A percentile compares a stretch with the other conserved stretches of the same genome.
Evolutionary conservation across 2,888 invertebrate genomes (phyloP).

Genomic region (Conus canariensis): DNA sequence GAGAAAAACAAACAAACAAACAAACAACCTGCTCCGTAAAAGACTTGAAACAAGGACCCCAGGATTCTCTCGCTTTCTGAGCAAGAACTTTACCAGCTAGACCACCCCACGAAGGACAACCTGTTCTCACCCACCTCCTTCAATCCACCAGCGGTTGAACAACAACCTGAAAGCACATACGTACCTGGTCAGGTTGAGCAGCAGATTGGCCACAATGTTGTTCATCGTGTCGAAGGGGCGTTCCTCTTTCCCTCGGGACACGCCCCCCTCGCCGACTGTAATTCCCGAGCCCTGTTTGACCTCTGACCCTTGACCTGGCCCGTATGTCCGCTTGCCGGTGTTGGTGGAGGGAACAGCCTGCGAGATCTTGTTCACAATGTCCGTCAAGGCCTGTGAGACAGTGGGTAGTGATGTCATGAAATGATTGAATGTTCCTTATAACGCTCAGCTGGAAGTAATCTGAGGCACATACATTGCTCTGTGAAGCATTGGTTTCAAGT

Average conservation of each 20-base stretch:
- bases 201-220: constrained; percentile 79
- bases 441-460: background rate
- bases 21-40: no score
- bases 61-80: no score
- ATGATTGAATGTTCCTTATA: background rate
- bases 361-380: constrained; percentile 75
- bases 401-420: background rate
- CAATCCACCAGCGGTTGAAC: background rate
- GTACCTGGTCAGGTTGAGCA: constrained; percentile 79
- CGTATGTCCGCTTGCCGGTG: constrained; percentile 72
- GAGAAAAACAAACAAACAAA: no score
- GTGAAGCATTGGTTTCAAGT: no score
- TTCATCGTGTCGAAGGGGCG: constrained; percentile 80
- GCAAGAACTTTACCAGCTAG: no score
- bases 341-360: constrained; percentile 71
- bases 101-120: no score
- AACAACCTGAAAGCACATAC: no score
- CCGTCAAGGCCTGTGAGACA: constrained; percentile 71
- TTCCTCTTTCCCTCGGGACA: constrained; percentile 66
- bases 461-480: background rate
- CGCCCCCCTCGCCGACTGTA: constrained; percentile 69
- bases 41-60: no score
- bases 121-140: background rate
- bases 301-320: constrained; percentile 53
- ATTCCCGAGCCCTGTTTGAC: constrained; percentile 74